phyloP scores from a whole-genome alignment of 2,113 vertebrate genomes.

The Ageneiosus marmoratus region DNA sequence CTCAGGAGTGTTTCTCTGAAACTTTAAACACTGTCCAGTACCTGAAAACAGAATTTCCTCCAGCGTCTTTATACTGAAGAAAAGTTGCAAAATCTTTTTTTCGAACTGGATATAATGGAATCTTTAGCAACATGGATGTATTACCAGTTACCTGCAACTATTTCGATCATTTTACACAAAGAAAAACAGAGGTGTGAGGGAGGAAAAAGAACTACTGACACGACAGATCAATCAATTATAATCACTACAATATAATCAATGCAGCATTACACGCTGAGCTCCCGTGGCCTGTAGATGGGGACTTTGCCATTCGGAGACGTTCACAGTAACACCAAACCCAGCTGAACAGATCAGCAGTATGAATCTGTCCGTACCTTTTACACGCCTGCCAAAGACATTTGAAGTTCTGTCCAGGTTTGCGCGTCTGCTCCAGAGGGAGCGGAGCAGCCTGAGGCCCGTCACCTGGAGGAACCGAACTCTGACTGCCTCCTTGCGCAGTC shows the following conservation, averaged over 20 bases:
- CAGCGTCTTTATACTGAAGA: neutral
- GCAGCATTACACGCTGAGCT: no score
- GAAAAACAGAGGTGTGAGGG: neutral
- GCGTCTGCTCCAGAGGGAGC: slow-evolving; percentile 79
- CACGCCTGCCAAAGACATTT: slow-evolving; percentile 98
- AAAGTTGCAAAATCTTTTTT: neutral
- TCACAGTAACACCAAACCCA: neutral
- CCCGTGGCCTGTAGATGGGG: neutral
- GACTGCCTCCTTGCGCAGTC: slow-evolving; percentile 75
- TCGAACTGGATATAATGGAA: neutral
- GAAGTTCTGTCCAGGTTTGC: slow-evolving; percentile 96
- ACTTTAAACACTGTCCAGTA: neutral
- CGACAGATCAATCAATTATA: no score
- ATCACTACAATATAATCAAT: no score
- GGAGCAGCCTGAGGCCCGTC: slow-evolving; percentile 72
- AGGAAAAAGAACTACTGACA: neutral
- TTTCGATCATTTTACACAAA: neutral
- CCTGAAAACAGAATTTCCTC: neutral
- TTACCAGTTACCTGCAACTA: neutral
- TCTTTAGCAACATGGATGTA: neutral
- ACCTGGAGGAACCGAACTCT: slow-evolving; percentile 76
- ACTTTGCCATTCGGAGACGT: no score
- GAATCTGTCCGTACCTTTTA: slow-evolving; percentile 82
- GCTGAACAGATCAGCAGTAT: neutral
- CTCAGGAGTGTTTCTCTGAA: neutral